Evolutionary conservation across 2,888 invertebrate genomes (phyloP).

Genomic region (Coenonympha glycerion): DNA sequence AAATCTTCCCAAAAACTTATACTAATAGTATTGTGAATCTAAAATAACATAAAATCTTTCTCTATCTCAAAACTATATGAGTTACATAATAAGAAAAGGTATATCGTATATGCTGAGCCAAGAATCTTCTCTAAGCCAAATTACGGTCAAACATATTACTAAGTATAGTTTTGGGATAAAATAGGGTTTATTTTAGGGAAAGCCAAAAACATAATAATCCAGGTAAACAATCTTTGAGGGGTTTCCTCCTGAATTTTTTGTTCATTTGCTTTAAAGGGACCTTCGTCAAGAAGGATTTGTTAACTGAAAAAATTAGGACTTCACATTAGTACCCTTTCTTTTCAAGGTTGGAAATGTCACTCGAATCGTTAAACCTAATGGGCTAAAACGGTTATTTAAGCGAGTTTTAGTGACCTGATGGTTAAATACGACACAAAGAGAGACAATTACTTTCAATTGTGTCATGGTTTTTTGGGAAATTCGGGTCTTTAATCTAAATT

Average conservation of each 20-base stretch:
- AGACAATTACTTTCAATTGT: too few relatives aligned
- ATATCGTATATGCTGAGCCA: background rate
- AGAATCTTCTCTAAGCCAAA: background rate
- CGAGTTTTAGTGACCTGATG: background rate
- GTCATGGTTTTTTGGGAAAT: too few relatives aligned
- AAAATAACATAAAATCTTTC: too few relatives aligned
- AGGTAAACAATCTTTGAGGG: constrained; percentile 53
- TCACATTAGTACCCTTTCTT: constrained; percentile 59
- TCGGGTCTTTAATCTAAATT: too few relatives aligned
- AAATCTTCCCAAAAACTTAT: too few relatives aligned
- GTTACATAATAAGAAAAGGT: background rate
- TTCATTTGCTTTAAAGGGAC: constrained; percentile 59
- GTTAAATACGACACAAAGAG: too few relatives aligned
- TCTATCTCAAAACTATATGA: too few relatives aligned
- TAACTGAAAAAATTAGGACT: constrained; percentile 70
- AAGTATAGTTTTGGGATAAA: background rate
- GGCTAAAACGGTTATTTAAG: too few relatives aligned
- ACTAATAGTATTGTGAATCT: too few relatives aligned
- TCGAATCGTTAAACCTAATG: too few relatives aligned
- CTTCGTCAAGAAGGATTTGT: constrained; percentile 72
- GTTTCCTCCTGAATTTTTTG: constrained; percentile 55
- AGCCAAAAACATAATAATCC: constrained; percentile 17
- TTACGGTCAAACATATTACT: background rate
- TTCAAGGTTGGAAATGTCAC: constrained; percentile 59
- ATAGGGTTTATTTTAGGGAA: background rate